phyloP scores from a whole-genome alignment of 2,797 vertebrate species.

The Merluccius polli region DNA sequence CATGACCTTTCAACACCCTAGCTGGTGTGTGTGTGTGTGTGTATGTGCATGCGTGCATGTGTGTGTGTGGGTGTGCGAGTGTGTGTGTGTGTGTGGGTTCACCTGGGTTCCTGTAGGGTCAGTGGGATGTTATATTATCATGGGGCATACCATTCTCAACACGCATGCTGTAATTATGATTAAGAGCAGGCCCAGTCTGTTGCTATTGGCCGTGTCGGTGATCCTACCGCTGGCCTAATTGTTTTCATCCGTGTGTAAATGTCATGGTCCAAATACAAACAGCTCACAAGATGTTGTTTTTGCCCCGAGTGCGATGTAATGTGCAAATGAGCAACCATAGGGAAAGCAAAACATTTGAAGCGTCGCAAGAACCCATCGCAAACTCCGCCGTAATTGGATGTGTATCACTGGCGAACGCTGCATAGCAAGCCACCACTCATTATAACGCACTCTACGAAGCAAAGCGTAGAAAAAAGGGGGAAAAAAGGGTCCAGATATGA shows the following conservation, averaged over 20 bases:
- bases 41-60: slow-evolving; percentile 3
- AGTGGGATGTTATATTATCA: background rate
- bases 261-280: slow-evolving; percentile 65
- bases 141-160: slow-evolving; percentile 30
- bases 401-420: slow-evolving; percentile 12
- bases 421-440: background rate
- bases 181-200: slow-evolving; percentile 39
- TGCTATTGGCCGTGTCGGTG: slow-evolving; percentile 55
- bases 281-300: slow-evolving; percentile 40
- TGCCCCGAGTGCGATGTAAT: slow-evolving; percentile 50
- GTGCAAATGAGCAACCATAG: slow-evolving; percentile 42
- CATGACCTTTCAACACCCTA: too few relatives aligned
- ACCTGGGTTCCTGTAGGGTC: background rate
- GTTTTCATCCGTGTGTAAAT: slow-evolving; percentile 65
- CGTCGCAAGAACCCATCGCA: slow-evolving; percentile 44
- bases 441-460: background rate
- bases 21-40: too few relatives aligned
- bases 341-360: slow-evolving; percentile 20
- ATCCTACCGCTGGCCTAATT: slow-evolving; percentile 63
- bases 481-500: background rate
- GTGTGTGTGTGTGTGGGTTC: background rate
- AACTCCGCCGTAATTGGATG: slow-evolving; percentile 20
- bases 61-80: background rate
- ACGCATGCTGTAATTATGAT: slow-evolving; percentile 37
- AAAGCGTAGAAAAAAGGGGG: too few relatives aligned